A percentile compares a stretch with the other conserved stretches of the same genome.
phyloP scores from a whole-genome alignment of 1,140 invertebrate genomes.

The Danaus melanippus region DNA sequence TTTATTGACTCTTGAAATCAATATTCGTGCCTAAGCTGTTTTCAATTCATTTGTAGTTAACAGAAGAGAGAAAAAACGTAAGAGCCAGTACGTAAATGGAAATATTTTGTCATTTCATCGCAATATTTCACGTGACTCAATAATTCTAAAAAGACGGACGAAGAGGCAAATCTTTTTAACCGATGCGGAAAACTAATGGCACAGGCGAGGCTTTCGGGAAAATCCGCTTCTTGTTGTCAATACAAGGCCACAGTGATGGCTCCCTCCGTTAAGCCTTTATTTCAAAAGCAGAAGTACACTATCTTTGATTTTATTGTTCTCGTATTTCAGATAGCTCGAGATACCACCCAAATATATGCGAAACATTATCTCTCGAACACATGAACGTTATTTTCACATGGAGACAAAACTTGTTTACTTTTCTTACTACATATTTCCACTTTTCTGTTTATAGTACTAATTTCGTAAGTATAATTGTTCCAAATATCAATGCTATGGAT shows the following conservation, averaged over 20 bases:
- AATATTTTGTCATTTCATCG: slow-evolving; percentile 45
- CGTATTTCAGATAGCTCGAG: slow-evolving; percentile 36
- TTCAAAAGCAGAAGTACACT: slow-evolving; percentile 61
- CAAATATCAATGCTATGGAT: too few species aligned
- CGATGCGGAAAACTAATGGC: slow-evolving; percentile 70
- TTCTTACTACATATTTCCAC: too few species aligned
- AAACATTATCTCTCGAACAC: slow-evolving; percentile 5
- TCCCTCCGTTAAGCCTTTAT: slow-evolving; percentile 67
- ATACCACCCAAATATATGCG: slow-evolving; percentile 20
- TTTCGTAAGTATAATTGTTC: too few species aligned
- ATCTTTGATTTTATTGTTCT: slow-evolving; percentile 56
- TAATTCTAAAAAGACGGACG: slow-evolving; percentile 62
- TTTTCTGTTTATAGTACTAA: too few species aligned
- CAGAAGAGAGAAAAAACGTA: slow-evolving; percentile 2
- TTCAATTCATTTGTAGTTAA: too few species aligned
- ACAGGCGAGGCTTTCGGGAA: slow-evolving; percentile 66
- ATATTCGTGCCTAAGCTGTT: too few species aligned
- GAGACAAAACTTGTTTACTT: too few species aligned
- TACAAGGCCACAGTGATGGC: slow-evolving; percentile 63
- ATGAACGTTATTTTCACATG: too few species aligned
- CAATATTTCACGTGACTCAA: slow-evolving; percentile 60
- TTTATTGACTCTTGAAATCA: too few species aligned
- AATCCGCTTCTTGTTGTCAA: slow-evolving; percentile 72
- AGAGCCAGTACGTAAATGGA: slow-evolving; percentile 23
- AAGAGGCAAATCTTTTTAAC: slow-evolving; percentile 68